Evolutionary conservation across 2,888 invertebrate species (phyloP), one percentile per base, ranked within the genome.

Genomic region (Diarsia rubi): DNA sequence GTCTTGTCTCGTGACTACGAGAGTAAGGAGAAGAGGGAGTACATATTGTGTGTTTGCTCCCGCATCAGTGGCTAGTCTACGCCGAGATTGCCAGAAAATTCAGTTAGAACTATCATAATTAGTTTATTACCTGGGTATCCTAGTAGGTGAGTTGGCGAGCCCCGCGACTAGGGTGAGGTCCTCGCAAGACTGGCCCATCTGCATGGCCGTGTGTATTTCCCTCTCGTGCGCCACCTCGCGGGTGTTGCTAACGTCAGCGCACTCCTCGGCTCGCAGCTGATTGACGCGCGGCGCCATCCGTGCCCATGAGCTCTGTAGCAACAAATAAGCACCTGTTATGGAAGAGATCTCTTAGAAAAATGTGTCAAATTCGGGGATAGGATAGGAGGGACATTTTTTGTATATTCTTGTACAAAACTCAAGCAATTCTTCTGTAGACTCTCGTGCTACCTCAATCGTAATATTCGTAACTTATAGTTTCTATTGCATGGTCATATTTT

Each of bases 161-260:
- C 31, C 83, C 14, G 74, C 88, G 11, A 94, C 90, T 94, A 97
- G 90, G 12, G 98, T 98, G 52, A 99, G 97, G 94, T 99, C 99
- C 94, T 99, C 99, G 97, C 98, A 99, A 11, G 99, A 99, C 93
- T 99, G 99, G 4, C 99, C 99, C 95, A 99, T 99, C 95, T 98
- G 98, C 97, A 99, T 98, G 81, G 99, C 98, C 88, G 98, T 98
- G 93, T 99, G 98, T 70, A 99, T 97, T 94, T 99, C 99, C 70
- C 98, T 97, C 96, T 99, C 99, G 93, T 99, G 99, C 31, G 98
- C 98, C 75, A 98, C 98, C 95, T 99, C 99, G 75, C 99, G 97
- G 74, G 97, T 97, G 89, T 98, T 98, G 89, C 97, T 97, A 27
- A 98, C 97, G 91, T 98, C 99, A 9, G 98, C 98, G 90, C 98